phyloP scores from a whole-genome alignment of 2,797 vertebrate genomes.

The Amblyopsis hoosieri region DNA sequence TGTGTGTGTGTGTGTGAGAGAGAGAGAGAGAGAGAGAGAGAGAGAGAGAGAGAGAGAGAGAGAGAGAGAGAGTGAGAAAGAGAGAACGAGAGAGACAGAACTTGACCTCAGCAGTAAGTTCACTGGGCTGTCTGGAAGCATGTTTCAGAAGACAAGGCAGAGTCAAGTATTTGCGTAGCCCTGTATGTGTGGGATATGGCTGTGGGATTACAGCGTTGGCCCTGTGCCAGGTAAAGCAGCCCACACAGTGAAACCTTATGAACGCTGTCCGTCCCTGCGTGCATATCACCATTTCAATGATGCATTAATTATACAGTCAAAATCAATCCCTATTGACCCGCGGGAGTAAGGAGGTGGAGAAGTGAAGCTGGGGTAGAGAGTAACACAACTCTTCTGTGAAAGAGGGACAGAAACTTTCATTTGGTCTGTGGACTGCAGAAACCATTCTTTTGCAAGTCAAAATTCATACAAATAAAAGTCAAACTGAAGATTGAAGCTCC shows the following conservation, averaged over 20 bases:
- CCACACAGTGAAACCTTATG: conserved; percentile 56
- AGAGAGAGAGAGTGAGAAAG: conserved; percentile 1
- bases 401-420: conserved; percentile 3
- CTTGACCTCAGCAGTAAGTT: conserved; percentile 25
- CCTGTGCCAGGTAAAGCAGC: conserved; percentile 42
- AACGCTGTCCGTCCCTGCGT: conserved; percentile 40
- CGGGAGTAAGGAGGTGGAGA: background rate
- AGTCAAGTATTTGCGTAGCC: conserved; percentile 55
- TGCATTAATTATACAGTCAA: conserved; percentile 47
- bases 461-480: too few species aligned
- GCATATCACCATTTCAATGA: conserved; percentile 59
- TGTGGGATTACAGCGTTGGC: conserved; percentile 44
- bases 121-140: conserved; percentile 14
- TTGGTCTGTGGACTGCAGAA: conserved; percentile 5
- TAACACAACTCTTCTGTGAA: conserved; percentile 20
- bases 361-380: conserved; percentile 25
- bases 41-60: background rate
- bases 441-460: too few species aligned
- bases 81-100: conserved; percentile 8
- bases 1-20: background rate
- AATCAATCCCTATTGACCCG: conserved; percentile 50
- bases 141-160: conserved; percentile 35
- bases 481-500: background rate
- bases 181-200: conserved; percentile 51
- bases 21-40: conserved; percentile 2